Evolutionary conservation across 2,888 invertebrate species (phyloP).

Genomic region (Pteria penguin): DNA sequence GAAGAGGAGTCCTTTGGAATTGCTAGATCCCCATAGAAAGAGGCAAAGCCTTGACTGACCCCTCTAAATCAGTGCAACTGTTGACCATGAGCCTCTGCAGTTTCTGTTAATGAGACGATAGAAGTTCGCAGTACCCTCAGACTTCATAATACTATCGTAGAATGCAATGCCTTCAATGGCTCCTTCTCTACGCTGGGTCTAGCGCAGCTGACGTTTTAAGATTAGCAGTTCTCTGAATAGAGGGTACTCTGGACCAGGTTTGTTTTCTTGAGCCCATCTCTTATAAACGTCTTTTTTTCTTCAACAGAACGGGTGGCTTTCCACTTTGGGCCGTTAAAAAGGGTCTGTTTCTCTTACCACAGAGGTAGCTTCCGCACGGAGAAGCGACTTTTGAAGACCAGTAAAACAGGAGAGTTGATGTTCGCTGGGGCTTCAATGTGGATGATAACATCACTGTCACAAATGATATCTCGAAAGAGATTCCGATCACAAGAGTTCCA

Average conservation of each 20-base stretch:
- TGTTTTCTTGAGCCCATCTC: not conserved
- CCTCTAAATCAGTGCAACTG: not conserved
- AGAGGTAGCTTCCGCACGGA: not conserved
- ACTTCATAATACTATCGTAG: not conserved
- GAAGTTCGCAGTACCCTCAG: not conserved
- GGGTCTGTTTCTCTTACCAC: not conserved
- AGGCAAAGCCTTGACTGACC: no score
- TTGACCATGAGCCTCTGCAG: not conserved
- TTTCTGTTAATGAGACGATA: not conserved
- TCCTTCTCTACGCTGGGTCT: not conserved
- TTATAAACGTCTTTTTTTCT: not conserved
- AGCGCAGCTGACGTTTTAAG: not conserved
- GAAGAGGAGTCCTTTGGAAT: not conserved
- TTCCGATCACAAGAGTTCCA: not conserved
- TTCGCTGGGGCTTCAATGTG: not conserved
- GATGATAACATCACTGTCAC: not conserved
- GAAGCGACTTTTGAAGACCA: not conserved
- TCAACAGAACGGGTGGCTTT: not conserved
- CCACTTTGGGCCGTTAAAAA: not conserved
- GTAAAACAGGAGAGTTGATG: not conserved
- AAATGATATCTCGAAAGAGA: not conserved
- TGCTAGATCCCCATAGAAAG: not conserved
- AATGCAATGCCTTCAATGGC: not conserved
- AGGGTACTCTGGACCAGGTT: not conserved
- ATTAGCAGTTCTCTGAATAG: not conserved